Evolutionary conservation across 2,113 vertebrate genomes (phyloP).

Genomic region (Scopus umbretta): DNA sequence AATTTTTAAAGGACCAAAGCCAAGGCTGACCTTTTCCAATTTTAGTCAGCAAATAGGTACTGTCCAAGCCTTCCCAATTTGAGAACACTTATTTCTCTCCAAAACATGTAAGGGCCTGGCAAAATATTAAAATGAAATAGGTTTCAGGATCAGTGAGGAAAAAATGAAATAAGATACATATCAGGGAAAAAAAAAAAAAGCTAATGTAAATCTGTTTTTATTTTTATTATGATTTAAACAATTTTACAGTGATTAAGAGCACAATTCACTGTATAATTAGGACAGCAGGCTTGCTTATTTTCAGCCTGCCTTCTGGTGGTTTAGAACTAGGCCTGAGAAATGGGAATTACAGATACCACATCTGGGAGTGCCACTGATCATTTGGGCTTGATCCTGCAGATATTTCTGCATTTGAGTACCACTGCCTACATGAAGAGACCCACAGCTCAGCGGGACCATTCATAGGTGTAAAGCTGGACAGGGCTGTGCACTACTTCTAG

Average conservation of each 20-base stretch:
- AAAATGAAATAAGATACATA: not conserved
- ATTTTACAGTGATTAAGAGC: not conserved
- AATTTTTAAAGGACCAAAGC: not conserved
- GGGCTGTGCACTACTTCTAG: not conserved
- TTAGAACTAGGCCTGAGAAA: not conserved
- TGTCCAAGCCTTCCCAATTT: not conserved
- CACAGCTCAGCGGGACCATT: not conserved
- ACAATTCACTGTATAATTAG: not conserved
- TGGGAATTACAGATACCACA: accelerated
- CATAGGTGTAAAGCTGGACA: not conserved
- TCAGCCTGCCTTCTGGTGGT: not conserved
- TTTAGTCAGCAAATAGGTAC: not conserved
- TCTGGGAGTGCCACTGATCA: not conserved
- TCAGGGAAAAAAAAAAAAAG: not conserved
- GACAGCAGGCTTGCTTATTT: not conserved
- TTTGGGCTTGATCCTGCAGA: not conserved
- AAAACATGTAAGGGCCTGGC: not conserved
- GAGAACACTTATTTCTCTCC: not conserved
- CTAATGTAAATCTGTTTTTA: not conserved
- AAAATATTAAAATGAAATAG: not conserved
- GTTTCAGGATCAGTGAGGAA: not conserved
- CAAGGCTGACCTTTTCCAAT: not conserved
- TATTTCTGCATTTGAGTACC: not conserved
- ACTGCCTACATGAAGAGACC: not conserved
- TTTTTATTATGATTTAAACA: not conserved